Evolutionary conservation across 2,113 vertebrate genomes (phyloP).

Genomic region (Erythrocercus mccallii): DNA sequence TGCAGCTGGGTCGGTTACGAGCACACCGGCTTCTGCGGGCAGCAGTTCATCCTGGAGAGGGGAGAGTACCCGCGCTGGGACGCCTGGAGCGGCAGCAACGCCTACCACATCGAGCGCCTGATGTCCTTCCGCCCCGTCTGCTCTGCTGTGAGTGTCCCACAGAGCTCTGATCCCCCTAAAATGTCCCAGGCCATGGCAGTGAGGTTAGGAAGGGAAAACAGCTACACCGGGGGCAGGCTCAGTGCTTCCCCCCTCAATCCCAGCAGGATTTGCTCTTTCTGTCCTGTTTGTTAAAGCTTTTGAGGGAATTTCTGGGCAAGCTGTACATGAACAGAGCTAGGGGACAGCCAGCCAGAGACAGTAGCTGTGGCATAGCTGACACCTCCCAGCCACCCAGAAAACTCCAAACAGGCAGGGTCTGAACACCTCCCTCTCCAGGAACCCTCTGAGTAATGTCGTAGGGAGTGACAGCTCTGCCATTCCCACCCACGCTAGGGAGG

Average conservation of each 20-base stretch:
- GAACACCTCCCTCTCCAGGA: not conserved
- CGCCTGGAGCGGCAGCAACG: constrained; percentile 95
- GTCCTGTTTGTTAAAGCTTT: not conserved
- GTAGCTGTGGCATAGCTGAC: not conserved
- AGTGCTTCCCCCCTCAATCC: fast-evolving
- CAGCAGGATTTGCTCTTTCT: not conserved
- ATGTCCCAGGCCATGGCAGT: fast-evolving
- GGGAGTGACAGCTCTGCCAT: not conserved
- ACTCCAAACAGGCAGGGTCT: not conserved
- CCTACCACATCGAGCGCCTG: constrained; percentile 94
- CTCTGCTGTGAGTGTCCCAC: constrained; percentile 84
- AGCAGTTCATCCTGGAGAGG: constrained; percentile 96
- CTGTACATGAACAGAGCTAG: not conserved
- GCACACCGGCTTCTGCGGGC: constrained; percentile 93
- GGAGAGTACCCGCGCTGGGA: constrained; percentile 96
- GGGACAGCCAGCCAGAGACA: not conserved
- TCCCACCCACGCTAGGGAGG: fast-evolving
- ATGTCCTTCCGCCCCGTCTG: constrained; percentile 97
- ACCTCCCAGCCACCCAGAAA: not conserved
- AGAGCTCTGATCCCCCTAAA: fast-evolving
- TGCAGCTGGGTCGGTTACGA: constrained; percentile 93
- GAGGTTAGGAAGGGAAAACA: not conserved
- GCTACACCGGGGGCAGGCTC: not conserved
- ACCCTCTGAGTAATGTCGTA: fast-evolving
- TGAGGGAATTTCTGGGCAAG: not conserved